Conservation (phyloP, 2,888 invertebrate species). For the Caenorhabditis sp. region DNA sequence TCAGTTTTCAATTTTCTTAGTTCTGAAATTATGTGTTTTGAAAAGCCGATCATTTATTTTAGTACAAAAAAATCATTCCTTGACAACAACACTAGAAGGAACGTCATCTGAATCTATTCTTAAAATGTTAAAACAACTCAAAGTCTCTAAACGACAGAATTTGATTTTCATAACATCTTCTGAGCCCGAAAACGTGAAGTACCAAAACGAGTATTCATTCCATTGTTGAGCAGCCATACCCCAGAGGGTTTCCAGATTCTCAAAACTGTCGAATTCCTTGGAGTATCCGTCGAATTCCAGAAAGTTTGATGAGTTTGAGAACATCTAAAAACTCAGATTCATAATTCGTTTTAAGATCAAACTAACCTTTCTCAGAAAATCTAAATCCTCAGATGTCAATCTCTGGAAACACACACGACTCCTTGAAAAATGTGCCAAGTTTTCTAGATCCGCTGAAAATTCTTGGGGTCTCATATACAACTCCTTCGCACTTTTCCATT, state of each 20-base stretch:
- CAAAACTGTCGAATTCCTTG: not conserved
- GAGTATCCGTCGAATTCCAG: slow-evolving; percentile 6
- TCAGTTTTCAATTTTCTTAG: too few species aligned
- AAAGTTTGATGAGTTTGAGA: not conserved
- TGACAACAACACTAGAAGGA: too few species aligned
- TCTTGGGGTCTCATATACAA: not conserved
- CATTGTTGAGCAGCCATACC: not conserved
- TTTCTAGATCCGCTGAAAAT: not conserved
- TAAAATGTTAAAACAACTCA: not conserved
- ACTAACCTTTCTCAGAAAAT: not conserved
- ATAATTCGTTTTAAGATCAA: not conserved
- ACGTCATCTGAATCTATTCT: too few species aligned
- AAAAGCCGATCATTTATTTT: too few species aligned
- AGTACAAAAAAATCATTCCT: too few species aligned
- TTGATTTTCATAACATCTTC: not conserved
- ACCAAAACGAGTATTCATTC: not conserved
- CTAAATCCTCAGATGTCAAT: not conserved
- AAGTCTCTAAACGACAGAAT: not conserved
- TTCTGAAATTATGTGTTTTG: too few species aligned
- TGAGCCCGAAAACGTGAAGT: not conserved
- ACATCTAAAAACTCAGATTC: not conserved
- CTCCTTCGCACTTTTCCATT: not conserved
- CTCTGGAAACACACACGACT: not conserved
- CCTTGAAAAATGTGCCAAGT: not conserved
- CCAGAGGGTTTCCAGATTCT: not conserved